phyloP scores from a whole-genome alignment of 1,140 invertebrate species.

The Galleria mellonella region DNA sequence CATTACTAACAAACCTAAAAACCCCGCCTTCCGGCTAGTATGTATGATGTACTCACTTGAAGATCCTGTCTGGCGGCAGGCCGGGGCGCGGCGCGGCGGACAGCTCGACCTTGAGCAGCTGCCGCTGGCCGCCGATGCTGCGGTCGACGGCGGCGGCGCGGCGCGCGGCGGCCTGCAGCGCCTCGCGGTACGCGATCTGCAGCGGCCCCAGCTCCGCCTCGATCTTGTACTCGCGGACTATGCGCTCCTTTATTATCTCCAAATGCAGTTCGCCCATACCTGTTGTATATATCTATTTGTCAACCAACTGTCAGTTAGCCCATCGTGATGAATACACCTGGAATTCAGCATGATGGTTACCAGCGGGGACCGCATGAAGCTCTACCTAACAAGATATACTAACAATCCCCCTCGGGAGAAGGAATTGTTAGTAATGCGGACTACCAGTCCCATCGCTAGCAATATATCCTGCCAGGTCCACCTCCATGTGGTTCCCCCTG shows the following conservation, averaged over 20 bases:
- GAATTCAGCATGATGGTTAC: no score
- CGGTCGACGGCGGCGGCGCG: conserved; percentile 77
- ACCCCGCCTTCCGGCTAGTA: no score
- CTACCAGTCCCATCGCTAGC: no score
- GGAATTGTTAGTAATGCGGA: no score
- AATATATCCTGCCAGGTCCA: no score
- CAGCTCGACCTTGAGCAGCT: conserved; percentile 76
- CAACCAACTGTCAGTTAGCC: no score
- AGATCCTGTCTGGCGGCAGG: conserved; percentile 36
- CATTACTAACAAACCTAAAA: no score
- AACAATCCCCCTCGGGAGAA: no score
- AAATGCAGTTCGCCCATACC: conserved; percentile 98
- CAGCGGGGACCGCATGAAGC: no score
- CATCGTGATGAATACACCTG: no score
- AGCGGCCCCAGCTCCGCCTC: conserved; percentile 94
- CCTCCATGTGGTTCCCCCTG: no score
- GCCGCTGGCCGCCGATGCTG: conserved; percentile 76
- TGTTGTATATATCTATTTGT: conserved; percentile 16
- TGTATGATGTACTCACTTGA: conserved; percentile 29
- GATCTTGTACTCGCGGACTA: conserved; percentile 92
- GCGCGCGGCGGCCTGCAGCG: conserved; percentile 71
- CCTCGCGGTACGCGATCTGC: conserved; percentile 96
- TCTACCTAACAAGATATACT: no score
- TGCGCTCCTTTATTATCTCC: conserved; percentile 93
- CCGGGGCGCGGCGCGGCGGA: conserved; percentile 70